Conservation (phyloP, 2,888 invertebrate species). For the Eupithecia exiguata region DNA sequence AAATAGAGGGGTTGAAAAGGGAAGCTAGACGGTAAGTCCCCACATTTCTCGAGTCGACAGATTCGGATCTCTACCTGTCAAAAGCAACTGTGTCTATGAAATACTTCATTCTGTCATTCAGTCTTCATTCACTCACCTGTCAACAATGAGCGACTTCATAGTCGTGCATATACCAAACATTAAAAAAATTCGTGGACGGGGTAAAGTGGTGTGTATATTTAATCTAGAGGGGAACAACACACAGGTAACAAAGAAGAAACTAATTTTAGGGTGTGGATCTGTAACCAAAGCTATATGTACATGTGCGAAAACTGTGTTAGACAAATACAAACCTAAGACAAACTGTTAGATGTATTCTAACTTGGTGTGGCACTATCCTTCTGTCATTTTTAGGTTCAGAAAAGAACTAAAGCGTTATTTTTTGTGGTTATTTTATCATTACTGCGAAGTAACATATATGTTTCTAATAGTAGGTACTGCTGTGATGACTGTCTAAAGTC, state of each 20-base stretch:
- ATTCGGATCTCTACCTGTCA: too few species aligned
- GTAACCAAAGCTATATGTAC: slow-evolving; percentile 57
- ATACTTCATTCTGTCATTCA: too few species aligned
- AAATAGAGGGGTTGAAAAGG: too few species aligned
- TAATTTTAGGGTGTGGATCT: neutral
- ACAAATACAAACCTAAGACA: slow-evolving; percentile 43
- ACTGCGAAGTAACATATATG: neutral
- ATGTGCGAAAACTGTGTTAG: slow-evolving; percentile 54
- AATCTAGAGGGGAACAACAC: slow-evolving; percentile 3
- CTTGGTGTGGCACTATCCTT: slow-evolving; percentile 13
- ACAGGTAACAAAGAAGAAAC: neutral
- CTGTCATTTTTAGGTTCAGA: slow-evolving; percentile 12
- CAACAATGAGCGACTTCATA: too few species aligned
- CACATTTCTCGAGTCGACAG: too few species aligned
- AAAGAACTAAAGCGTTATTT: neutral
- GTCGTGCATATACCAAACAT: too few species aligned
- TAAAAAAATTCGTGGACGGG: too few species aligned
- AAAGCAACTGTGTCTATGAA: too few species aligned
- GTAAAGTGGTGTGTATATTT: neutral
- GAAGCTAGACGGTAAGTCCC: too few species aligned
- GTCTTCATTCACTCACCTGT: too few species aligned
- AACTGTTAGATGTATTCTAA: slow-evolving; percentile 35
- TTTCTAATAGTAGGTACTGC: neutral
- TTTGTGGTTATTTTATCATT: neutral
- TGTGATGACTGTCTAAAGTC: neutral